phyloP scores from a whole-genome alignment of 1,140 invertebrate species.

The Drosophila cardini region DNA sequence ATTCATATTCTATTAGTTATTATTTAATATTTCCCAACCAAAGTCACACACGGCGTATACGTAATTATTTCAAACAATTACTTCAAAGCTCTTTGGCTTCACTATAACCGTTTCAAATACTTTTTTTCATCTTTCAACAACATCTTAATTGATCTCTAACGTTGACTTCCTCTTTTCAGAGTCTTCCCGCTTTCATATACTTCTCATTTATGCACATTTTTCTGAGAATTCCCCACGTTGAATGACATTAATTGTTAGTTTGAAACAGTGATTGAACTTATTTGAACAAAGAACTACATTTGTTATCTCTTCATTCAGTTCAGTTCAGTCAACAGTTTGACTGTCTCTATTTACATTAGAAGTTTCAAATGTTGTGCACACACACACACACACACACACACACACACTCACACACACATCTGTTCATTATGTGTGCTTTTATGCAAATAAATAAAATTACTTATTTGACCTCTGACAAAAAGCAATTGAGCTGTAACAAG shows the following conservation, averaged over 20 bases:
- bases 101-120: no score
- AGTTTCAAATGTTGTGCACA: conserved; percentile 7
- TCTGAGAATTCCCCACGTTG: conserved; percentile 24
- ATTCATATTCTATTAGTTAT: no score
- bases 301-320: conserved; percentile 22
- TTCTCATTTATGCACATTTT: conserved; percentile 1
- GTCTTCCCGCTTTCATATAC: neutral
- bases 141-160: neutral
- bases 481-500: conserved; percentile 16
- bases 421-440: neutral
- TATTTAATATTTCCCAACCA: no score
- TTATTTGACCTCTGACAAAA: conserved; percentile 8
- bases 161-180: conserved; percentile 11
- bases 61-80: no score
- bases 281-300: conserved; percentile 43
- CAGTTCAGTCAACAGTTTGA: neutral
- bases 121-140: neutral
- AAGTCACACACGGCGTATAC: no score
- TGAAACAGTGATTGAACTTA: conserved; percentile 22
- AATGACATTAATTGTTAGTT: conserved; percentile 45
- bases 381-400: neutral
- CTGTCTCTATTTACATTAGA: conserved; percentile 13
- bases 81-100: no score
- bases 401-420: neutral
- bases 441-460: conserved; percentile 8